Evolutionary conservation across 2,888 invertebrate genomes (phyloP).

Genomic region (Pseudococcus jackbeardsleyi): DNA sequence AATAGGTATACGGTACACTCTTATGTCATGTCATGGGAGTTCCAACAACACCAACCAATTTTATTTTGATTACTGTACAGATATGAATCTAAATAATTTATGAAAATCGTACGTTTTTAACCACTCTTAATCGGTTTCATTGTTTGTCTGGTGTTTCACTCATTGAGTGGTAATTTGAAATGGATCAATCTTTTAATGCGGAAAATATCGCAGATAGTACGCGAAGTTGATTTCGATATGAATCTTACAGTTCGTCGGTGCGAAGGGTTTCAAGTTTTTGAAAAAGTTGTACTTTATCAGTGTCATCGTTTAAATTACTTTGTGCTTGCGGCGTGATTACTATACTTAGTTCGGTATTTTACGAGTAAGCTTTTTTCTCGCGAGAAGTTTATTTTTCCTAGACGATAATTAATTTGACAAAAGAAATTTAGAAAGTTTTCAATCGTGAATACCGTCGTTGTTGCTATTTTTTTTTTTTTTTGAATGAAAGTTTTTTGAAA

Average conservation of each 20-base stretch:
- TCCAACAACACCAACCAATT: neutral
- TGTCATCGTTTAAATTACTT: slow-evolving; percentile 20
- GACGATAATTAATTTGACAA: slow-evolving; percentile 11
- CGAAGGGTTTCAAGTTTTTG: neutral
- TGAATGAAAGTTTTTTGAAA: neutral
- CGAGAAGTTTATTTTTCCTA: neutral
- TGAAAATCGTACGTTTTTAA: too few species aligned
- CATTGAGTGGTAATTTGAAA: neutral
- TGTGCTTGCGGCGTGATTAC: slow-evolving; percentile 7
- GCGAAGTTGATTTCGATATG: neutral
- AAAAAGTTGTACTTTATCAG: slow-evolving; percentile 24
- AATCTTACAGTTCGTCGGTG: neutral
- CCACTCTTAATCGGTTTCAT: too few species aligned
- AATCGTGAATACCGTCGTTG: neutral
- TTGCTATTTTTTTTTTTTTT: neutral
- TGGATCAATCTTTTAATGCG: neutral
- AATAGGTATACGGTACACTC: too few species aligned
- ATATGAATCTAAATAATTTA: too few species aligned
- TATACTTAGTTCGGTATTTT: neutral
- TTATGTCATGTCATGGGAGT: neutral
- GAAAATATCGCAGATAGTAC: neutral
- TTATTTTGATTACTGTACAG: too few species aligned
- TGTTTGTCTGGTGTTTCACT: too few species aligned
- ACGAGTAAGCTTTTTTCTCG: slow-evolving; percentile 2
- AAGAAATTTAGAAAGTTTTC: slow-evolving; percentile 1